Evolutionary conservation across 2,113 vertebrate species (phyloP), one percentile per base, ranked within the genome.

Genomic region (Nerophis lumbriciformis): DNA sequence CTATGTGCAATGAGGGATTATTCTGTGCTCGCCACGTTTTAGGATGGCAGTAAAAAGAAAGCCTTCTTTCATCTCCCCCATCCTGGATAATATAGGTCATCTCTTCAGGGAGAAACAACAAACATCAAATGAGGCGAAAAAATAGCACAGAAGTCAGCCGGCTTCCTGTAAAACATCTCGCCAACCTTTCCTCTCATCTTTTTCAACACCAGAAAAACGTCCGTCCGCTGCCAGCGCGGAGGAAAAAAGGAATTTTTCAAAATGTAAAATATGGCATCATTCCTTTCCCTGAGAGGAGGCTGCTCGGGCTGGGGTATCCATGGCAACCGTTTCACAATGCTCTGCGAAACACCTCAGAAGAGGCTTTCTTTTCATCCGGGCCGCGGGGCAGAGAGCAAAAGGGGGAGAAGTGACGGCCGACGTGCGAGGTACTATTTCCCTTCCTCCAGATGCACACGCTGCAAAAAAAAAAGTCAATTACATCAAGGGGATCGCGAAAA

Each of bases 291-390:
- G 47, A 36, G 47, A 37, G 47, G 70, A 78, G 83, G 74, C 74
- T 74, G 71, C 79, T 82, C 83, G 81, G 79, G 77, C 74, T 73
- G 42, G n/a, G n/a, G 85, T 89, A 80, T 77, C 86, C 85, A 85
- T 87, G 82, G 80, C 85, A 88, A 89, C 86, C 56, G 59, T 83
- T 87, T 88, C 72, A 85, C 87, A 86, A 88, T 82, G 78, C 79
- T 69, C 83, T 13, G 28, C 68, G 54, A 86, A 88, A 80, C 81
- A 87, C 88, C 85, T 86, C 59, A 70, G 72, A 84, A 83, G 69
- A 84, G 82, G 14, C 60, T 56, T 81, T 38, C 73, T 80, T 86
- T 83, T 85, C 78, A 86, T 84, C 80, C 57, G 76, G 79, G 75
- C 77, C 71, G 68, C 53, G 74, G 79, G 68, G 74, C 66, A 71